Evolutionary conservation across 1,140 invertebrate genomes (phyloP).

Genomic region (Maconellicoccus hirsutus): DNA sequence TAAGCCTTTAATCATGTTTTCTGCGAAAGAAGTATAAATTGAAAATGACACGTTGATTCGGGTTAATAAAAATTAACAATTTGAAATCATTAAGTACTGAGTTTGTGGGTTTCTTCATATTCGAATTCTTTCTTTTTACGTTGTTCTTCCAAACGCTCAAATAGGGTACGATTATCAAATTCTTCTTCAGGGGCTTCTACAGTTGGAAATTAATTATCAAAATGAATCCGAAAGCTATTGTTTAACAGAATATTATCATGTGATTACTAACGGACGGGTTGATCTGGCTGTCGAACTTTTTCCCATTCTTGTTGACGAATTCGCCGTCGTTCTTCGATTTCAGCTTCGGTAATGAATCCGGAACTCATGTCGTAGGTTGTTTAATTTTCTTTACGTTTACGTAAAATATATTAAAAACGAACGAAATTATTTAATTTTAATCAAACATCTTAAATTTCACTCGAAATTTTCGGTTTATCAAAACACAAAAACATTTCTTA

Average conservation of each 20-base stretch:
- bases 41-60: background rate
- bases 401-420: too few species aligned
- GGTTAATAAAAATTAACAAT: background rate
- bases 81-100: slow-evolving; percentile 78
- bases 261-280: slow-evolving; percentile 67
- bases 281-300: slow-evolving; percentile 71
- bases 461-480: too few species aligned
- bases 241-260: background rate
- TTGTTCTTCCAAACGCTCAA: slow-evolving; percentile 80
- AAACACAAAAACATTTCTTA: too few species aligned
- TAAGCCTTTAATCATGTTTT: slow-evolving; percentile 87
- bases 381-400: too few species aligned
- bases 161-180: slow-evolving; percentile 67
- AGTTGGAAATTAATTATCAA: slow-evolving; percentile 25
- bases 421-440: too few species aligned
- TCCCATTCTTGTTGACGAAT: slow-evolving; percentile 89
- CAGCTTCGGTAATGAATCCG: slow-evolving; percentile 74
- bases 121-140: slow-evolving; percentile 80
- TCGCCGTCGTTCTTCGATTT: slow-evolving; percentile 64
- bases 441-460: too few species aligned
- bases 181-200: slow-evolving; percentile 73
- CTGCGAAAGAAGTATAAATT: slow-evolving; percentile 37
- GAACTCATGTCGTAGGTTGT: slow-evolving; percentile 53
- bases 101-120: slow-evolving; percentile 85
- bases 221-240: background rate